Evolutionary conservation across 2,113 vertebrate species (phyloP), one percentile per base, ranked within the genome.

Genomic region (Oncorhynchus masou): DNA sequence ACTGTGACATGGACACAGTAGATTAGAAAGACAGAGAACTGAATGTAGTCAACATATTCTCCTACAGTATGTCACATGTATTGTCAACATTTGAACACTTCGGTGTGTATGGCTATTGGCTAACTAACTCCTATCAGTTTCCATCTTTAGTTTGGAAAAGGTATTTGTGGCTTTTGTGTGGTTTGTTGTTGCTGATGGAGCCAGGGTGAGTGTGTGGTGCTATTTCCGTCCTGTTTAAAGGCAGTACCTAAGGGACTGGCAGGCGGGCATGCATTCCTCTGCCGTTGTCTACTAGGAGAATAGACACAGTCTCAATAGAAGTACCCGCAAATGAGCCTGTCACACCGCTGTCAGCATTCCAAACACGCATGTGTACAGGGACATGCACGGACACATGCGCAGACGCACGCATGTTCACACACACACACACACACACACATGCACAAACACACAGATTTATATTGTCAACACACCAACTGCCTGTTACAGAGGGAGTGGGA

Each of bases 161-260:
- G 51, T 81, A 73, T 73, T 75, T 75, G 49, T 81, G 73, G n/a
- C 71, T 78, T 16, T 60, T 60, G 39, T 39, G 1, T 19, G 29
- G n/a, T 70, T 73, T 79, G 11, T 76, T 78, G 59, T 79, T 79
- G 67, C 74, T 74, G 27, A 49, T 64, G 74, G 31, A 22, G 81
- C 29, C 16, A 39, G 59, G 13, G 29, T 39, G 15, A 29, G 65
- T 22, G 19, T 25, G 7, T 34, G 25, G 80, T 45, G 39, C 74
- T 81, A 51, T 82, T 80, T 82, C 8, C 71, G n/a, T 79, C 70
- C 31, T 15, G 11, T 20, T 15, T 70, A 62, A 76, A 59, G 68
- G 71, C 51, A 29, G 20, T 45, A 60, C 75, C 72, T 68, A 34
- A 20, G 70, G 66, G 34, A 31, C 27, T 4, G 48, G 71, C 77